Conservation (phyloP, 1,140 invertebrate genomes). For the Babylonia areolata region DNA sequence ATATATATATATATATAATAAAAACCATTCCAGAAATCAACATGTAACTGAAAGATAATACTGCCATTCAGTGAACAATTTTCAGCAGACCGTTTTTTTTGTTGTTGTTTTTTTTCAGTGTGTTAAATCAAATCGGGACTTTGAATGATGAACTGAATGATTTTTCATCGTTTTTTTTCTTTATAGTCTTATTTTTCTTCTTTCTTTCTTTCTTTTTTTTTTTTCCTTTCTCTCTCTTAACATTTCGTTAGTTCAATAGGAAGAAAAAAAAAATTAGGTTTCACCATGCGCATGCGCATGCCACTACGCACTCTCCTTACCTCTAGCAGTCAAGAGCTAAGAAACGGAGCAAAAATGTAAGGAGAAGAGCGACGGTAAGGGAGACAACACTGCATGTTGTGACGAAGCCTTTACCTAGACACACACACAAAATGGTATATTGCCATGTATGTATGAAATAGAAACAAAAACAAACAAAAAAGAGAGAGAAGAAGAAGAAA, state of each 20-base stretch:
- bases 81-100: too few species aligned
- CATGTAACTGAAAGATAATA: too few species aligned
- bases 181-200: not conserved
- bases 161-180: not conserved
- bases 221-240: not conserved
- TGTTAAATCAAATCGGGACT: too few species aligned
- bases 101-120: too few species aligned
- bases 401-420: slow-evolving; percentile 6
- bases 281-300: not conserved
- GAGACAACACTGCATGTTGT: slow-evolving; percentile 27
- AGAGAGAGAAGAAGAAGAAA: too few species aligned
- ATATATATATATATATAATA: too few species aligned
- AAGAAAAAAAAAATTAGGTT: not conserved
- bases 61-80: too few species aligned
- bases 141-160: too few species aligned
- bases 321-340: slow-evolving; percentile 21
- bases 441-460: not conserved
- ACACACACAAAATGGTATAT: not conserved
- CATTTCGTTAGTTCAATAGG: not conserved
- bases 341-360: not conserved
- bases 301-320: not conserved
- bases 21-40: too few species aligned
- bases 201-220: too few species aligned
- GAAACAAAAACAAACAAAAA: too few species aligned
- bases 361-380: slow-evolving; percentile 24